Base-by-base conservation (phyloP, 2,888 invertebrate genomes). In the Limnephilus marmoratus region DNA sequence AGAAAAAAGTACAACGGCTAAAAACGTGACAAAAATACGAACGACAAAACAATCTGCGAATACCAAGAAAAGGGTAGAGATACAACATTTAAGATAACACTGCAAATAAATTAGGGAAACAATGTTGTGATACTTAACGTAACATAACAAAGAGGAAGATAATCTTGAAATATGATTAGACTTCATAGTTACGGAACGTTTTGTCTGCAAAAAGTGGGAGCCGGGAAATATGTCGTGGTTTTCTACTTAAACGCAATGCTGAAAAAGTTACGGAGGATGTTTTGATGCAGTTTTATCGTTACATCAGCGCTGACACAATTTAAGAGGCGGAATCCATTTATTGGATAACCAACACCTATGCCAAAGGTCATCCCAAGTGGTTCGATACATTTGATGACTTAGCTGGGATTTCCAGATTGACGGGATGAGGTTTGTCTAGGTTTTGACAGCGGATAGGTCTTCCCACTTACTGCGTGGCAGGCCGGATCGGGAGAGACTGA, bases 141-240 rank as follows among this genome's bases (percentile, higher is more conserved):
- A 34, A 82, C 31, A 82, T 82, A 82, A 82, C 82, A 82, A 34
- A 34, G 82, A 41, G 45, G 37, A 41, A 85, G 85, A 85, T 85
- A 85, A 85, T 85, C 85, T 85, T 34, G 85, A 85, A 41, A 85
- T 85, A 85, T 85, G 34, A 85, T 85, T 85, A 85, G 85, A 85
- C 37, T 85, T 85, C 85, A 85, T 85, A 85, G 85, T 85, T 41
- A 37, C 85, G 37, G 24, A 85, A 85, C 85, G 41, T 34, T 85
- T 85, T 85, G 85, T 85, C 45, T 37, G 45, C 31, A 85, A 85
- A 85, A 85, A 85, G 37, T 34, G 37, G 45, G 11, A 31, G n/a
- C 24, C 85, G 87, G 68, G 53, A 68, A 87, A 87, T 87, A 68
- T 87, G 87, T 37, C 87, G 86, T 45, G 86, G 86, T n/a, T 45